Evolutionary conservation across 2,888 invertebrate species (phyloP).

Genomic region (Cheilosia impressa): DNA sequence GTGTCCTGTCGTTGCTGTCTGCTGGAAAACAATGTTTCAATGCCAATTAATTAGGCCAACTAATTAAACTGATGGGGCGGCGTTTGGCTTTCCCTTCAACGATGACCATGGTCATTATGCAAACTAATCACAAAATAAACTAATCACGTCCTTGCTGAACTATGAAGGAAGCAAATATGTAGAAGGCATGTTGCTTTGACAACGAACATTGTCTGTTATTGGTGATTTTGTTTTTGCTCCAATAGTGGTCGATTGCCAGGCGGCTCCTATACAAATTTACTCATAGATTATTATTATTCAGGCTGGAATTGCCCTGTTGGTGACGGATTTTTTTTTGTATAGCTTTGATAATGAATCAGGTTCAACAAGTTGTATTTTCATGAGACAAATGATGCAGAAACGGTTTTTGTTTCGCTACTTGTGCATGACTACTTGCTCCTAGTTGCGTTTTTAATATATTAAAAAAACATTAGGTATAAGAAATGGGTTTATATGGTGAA

Average conservation of each 20-base stretch:
- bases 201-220: slow-evolving; percentile 3
- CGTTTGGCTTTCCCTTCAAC: slow-evolving; percentile 49
- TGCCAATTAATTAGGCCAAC: slow-evolving; percentile 58
- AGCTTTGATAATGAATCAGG: background rate
- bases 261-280: background rate
- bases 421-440: no score
- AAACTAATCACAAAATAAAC: slow-evolving; percentile 63
- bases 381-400: no score
- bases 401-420: no score
- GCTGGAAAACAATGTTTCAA: slow-evolving; percentile 41
- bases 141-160: slow-evolving; percentile 38
- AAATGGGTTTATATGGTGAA: no score
- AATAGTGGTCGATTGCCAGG: background rate
- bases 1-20: slow-evolving; percentile 17
- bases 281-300: background rate
- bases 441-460: no score
- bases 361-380: background rate
- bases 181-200: slow-evolving; percentile 13
- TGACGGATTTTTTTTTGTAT: no score
- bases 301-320: no score
- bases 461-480: no score
- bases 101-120: slow-evolving; percentile 31
- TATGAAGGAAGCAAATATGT: slow-evolving; percentile 8
- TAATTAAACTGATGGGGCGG: slow-evolving; percentile 45
- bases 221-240: background rate